phyloP scores from a whole-genome alignment of 2,797 vertebrate genomes.

The Dipus sagitta region DNA sequence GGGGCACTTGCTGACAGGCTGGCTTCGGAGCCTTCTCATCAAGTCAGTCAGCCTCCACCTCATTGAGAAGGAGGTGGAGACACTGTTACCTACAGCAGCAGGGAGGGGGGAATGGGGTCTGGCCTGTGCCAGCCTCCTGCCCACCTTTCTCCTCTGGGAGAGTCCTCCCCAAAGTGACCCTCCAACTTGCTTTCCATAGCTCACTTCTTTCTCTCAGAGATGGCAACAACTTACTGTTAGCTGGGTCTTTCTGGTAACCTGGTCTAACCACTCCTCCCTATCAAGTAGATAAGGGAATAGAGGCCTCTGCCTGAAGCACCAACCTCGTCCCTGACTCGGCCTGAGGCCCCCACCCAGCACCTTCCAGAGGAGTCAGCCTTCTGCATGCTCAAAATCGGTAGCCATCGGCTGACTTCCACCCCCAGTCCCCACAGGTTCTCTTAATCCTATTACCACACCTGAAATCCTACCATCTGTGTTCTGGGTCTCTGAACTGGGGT shows the following conservation, averaged over 20 bases:
- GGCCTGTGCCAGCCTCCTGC: background rate
- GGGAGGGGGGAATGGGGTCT: background rate
- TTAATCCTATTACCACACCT: background rate
- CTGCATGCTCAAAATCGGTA: background rate
- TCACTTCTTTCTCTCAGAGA: background rate
- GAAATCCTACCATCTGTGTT: background rate
- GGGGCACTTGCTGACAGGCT: constrained; percentile 78
- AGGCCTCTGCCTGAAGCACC: background rate
- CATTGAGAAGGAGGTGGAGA: background rate
- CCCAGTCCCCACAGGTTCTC: background rate
- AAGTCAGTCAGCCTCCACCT: constrained; percentile 65
- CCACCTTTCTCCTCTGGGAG: background rate
- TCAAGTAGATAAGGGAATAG: background rate
- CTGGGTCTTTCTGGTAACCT: background rate
- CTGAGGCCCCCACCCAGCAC: background rate
- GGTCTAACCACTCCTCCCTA: background rate
- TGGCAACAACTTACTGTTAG: background rate
- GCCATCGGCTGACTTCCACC: background rate
- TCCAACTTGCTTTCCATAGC: background rate
- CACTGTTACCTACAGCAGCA: background rate
- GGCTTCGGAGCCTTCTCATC: constrained; percentile 67
- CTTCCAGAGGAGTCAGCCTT: background rate
- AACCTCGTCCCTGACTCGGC: background rate
- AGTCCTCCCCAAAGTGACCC: background rate
- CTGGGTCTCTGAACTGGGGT: background rate